These are phyloP conservation scores for Drosophila mauritiana DNA, from an alignment of 1,140 invertebrate genomes.

Conservation along the genomic window DNA sequence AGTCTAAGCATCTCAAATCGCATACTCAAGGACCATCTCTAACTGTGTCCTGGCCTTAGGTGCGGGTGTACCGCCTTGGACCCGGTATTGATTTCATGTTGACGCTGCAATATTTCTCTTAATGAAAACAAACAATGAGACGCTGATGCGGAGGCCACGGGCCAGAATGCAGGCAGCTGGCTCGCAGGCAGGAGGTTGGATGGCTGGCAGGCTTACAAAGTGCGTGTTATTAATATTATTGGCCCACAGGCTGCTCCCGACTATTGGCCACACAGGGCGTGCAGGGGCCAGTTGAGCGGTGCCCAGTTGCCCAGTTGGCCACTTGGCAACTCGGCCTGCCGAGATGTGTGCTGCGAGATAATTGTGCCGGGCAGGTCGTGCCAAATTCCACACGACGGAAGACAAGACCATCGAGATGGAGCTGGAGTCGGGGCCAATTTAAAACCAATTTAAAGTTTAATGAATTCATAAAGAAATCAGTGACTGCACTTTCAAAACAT, in stretches of 20 bases:
- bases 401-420: conserved; percentile 28
- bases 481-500: conserved; percentile 81
- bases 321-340: conserved; percentile 32
- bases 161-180: conserved; percentile 47
- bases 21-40: conserved; percentile 16
- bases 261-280: conserved; percentile 60
- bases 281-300: conserved; percentile 43
- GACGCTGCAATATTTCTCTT: conserved; percentile 82
- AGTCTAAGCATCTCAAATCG: background rate
- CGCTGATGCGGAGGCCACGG: conserved; percentile 37
- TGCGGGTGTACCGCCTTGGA: conserved; percentile 76
- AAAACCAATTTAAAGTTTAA: conserved; percentile 83
- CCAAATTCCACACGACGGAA: conserved; percentile 69
- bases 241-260: conserved; percentile 68
- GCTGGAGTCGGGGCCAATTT: conserved; percentile 67
- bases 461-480: conserved; percentile 83
- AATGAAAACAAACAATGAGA: conserved; percentile 80
- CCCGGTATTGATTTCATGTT: conserved; percentile 82
- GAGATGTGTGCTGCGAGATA: conserved; percentile 75
- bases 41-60: conserved; percentile 23
- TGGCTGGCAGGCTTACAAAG: conserved; percentile 58
- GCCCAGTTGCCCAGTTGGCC: conserved; percentile 16
- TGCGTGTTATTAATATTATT: conserved; percentile 83
- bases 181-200: conserved; percentile 49
- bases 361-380: conserved; percentile 75